Evolutionary conservation across 2,888 invertebrate species (phyloP).

Genomic region (Keiferia lycopersicella): DNA sequence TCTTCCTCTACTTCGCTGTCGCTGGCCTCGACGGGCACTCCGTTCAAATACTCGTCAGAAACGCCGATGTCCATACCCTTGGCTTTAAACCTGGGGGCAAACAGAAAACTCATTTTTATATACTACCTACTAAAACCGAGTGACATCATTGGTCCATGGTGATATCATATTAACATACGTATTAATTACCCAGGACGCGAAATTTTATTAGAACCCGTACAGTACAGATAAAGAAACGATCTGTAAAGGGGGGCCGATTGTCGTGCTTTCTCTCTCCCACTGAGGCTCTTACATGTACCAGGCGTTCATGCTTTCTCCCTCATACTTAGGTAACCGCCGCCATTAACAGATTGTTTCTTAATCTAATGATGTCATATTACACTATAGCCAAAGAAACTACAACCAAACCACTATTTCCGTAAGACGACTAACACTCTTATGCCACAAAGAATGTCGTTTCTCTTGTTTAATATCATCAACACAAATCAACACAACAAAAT

Average conservation of each 20-base stretch:
- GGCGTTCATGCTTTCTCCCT: too few relatives aligned
- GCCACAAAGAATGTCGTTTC: neutral
- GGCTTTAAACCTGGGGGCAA: conserved; percentile 85
- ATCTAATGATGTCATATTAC: neutral
- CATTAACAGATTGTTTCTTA: too few relatives aligned
- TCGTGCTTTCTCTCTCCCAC: too few relatives aligned
- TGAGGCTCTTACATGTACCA: too few relatives aligned
- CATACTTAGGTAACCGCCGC: too few relatives aligned
- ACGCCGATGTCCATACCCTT: conserved; percentile 92
- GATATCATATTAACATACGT: too few relatives aligned
- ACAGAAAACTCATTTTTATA: neutral
- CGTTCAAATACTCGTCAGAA: conserved; percentile 88
- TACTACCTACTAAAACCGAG: neutral
- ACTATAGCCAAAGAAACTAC: neutral
- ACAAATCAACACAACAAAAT: too few relatives aligned
- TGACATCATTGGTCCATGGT: too few relatives aligned
- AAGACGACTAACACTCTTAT: conserved; percentile 9
- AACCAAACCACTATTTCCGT: neutral
- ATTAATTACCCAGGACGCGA: too few relatives aligned
- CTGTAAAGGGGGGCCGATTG: too few relatives aligned
- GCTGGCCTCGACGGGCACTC: conserved; percentile 86
- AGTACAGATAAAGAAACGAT: too few relatives aligned
- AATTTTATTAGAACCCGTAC: too few relatives aligned
- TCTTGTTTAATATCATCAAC: neutral
- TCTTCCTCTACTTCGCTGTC: conserved; percentile 86